phyloP scores from a whole-genome alignment of 1,140 invertebrate genomes.

The Drosophila ogumai region DNA sequence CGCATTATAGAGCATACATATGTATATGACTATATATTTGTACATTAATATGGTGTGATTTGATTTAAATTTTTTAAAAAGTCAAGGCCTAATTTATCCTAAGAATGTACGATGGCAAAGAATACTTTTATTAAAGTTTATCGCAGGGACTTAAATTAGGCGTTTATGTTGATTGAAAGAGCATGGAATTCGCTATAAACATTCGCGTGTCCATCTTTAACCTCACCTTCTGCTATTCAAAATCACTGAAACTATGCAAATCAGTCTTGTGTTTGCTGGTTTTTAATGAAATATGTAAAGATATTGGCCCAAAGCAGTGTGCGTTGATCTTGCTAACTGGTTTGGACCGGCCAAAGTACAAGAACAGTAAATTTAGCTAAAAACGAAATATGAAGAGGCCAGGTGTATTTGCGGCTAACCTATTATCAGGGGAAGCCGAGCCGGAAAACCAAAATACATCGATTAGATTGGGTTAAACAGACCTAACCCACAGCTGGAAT shows the following conservation, averaged over 20 bases:
- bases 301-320: slow-evolving; percentile 4
- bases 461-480: slow-evolving; percentile 38
- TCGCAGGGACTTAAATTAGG: neutral
- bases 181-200: neutral
- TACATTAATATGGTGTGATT: neutral
- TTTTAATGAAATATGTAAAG: slow-evolving; percentile 34
- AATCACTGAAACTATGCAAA: slow-evolving; percentile 35
- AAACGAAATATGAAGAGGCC: slow-evolving; percentile 27
- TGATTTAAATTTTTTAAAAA: neutral
- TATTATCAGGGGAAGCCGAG: slow-evolving; percentile 22
- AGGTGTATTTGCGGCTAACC: slow-evolving; percentile 18
- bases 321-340: slow-evolving; percentile 23
- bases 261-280: slow-evolving; percentile 7
- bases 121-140: neutral
- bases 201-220: slow-evolving; percentile 3
- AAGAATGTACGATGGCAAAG: neutral
- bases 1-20: slow-evolving; percentile 9
- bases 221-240: slow-evolving; percentile 13
- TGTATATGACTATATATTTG: neutral
- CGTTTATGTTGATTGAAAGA: neutral
- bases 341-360: slow-evolving; percentile 39
- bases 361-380: slow-evolving; percentile 24
- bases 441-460: slow-evolving; percentile 8
- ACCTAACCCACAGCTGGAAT: slow-evolving; percentile 2
- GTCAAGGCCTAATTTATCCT: neutral